These are phyloP conservation scores for Porites lobata DNA, from an alignment of 92 coral and sea anemone genomes.

Conservation along the genomic window DNA sequence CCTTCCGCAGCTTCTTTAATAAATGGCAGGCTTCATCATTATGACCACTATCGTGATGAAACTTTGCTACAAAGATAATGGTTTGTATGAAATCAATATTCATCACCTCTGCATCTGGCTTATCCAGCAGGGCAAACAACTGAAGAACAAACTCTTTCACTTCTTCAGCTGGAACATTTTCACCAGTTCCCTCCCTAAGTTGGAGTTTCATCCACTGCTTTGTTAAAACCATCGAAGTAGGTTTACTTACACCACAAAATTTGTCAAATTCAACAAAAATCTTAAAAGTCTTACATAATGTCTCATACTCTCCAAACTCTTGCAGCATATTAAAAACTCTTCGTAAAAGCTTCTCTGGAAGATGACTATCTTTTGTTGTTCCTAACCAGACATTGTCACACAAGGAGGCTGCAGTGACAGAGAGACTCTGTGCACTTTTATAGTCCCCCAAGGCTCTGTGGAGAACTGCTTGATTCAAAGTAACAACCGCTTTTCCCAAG, in stretches of 20 bases:
- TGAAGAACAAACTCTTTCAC: background rate
- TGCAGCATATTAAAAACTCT: background rate
- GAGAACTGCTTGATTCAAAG: constrained; percentile 14
- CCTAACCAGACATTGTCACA: constrained; percentile 8
- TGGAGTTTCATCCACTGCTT: constrained; percentile 14
- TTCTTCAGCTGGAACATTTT: background rate
- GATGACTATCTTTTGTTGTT: background rate
- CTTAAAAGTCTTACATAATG: background rate
- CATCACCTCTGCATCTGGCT: background rate
- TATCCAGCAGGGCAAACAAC: background rate
- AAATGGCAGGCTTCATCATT: constrained; percentile 7
- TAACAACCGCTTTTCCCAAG: constrained; percentile 8
- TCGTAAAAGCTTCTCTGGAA: constrained; percentile 1
- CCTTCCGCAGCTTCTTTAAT: background rate
- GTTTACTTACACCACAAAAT: background rate
- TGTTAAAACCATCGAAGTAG: background rate
- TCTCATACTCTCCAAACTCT: constrained; percentile 17
- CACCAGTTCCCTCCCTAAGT: constrained; percentile 7
- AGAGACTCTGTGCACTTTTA: background rate
- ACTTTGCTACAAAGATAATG: constrained; percentile 6
- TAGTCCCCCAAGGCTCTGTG: constrained; percentile 4
- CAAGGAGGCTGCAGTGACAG: constrained; percentile 7
- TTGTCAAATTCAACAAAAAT: background rate
- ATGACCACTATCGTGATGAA: background rate
- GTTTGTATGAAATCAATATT: constrained; percentile 13